Percentiles rank a stretch among this genome's conserved stretches.
These are phyloP conservation scores for Cossypha polioptera DNA, from an alignment of 2,797 vertebrate species.

Conservation along the genomic window DNA sequence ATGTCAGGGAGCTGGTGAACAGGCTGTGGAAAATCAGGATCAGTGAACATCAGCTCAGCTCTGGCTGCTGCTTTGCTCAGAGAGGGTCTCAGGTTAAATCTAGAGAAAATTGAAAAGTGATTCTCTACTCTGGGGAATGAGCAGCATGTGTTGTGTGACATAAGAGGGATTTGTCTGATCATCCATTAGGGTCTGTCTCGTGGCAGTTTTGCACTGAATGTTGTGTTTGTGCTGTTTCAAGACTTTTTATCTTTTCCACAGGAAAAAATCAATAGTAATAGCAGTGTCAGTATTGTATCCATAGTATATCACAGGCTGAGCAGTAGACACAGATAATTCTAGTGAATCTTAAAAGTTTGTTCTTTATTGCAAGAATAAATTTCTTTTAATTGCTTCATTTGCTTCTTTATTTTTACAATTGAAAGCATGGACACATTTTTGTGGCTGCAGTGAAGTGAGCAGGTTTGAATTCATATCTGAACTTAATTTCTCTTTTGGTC, in stretches of 20 bases:
- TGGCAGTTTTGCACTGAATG: neutral
- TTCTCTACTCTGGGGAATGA: neutral
- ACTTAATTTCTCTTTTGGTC: neutral
- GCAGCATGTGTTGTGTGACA: neutral
- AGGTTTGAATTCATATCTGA: neutral
- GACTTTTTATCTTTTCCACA: neutral
- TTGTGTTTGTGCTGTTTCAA: neutral
- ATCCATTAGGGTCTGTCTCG: accelerated
- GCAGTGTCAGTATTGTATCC: neutral
- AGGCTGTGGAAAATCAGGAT: conserved; percentile 15
- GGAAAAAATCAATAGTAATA: neutral
- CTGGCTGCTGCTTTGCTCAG: conserved; percentile 8
- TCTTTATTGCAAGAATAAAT: neutral
- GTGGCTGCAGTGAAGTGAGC: neutral
- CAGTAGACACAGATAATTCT: neutral
- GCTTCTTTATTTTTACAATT: neutral
- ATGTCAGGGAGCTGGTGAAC: neutral
- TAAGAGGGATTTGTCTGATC: neutral
- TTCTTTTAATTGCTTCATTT: neutral
- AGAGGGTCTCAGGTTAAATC: neutral
- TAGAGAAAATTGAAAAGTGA: neutral
- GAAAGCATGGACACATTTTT: neutral
- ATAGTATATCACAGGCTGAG: neutral
- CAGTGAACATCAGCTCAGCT: neutral
- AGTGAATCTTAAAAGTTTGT: neutral